A percentile compares a stretch with the other conserved stretches of the same genome.
Conservation (phyloP, 2,113 vertebrate genomes). For the Sinocyclocheilus grahami region DNA sequence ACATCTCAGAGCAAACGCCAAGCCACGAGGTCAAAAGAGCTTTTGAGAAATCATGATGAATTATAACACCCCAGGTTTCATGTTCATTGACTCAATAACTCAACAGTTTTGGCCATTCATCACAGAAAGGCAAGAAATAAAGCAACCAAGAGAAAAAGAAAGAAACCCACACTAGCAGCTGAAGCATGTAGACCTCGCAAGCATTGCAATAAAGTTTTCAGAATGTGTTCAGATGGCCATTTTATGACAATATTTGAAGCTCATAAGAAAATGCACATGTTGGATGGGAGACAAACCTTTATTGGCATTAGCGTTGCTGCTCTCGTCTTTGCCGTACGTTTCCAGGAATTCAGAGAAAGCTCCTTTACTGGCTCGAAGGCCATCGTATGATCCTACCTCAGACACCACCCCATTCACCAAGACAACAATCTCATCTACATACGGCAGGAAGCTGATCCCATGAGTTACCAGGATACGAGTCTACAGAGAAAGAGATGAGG, state of each 20-base stretch:
- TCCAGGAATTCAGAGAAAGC: constrained; percentile 88
- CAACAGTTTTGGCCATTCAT: not conserved
- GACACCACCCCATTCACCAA: constrained; percentile 82
- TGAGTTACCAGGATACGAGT: constrained; percentile 95
- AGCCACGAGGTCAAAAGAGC: too few relatives aligned
- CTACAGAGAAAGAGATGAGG: constrained; percentile 67
- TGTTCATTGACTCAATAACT: too few relatives aligned
- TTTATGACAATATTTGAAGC: not conserved
- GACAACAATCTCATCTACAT: constrained; percentile 88
- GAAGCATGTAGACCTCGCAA: not conserved
- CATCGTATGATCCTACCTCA: constrained; percentile 86
- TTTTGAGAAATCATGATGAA: too few relatives aligned
- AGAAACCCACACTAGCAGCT: not conserved
- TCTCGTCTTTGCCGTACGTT: constrained; percentile 79
- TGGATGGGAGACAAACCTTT: constrained; percentile 59
- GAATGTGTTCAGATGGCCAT: not conserved
- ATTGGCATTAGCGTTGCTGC: constrained; percentile 46
- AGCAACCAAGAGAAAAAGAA: not conserved
- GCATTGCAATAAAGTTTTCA: not conserved
- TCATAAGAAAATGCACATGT: not conserved
- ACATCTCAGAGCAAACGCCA: too few relatives aligned
- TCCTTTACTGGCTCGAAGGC: constrained; percentile 81
- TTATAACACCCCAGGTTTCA: too few relatives aligned
- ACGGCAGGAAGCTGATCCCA: constrained; percentile 85
- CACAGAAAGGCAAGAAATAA: too few relatives aligned